Base-by-base conservation (phyloP, 2,888 invertebrate species). In the Peribatodes rhomboidaria region DNA sequence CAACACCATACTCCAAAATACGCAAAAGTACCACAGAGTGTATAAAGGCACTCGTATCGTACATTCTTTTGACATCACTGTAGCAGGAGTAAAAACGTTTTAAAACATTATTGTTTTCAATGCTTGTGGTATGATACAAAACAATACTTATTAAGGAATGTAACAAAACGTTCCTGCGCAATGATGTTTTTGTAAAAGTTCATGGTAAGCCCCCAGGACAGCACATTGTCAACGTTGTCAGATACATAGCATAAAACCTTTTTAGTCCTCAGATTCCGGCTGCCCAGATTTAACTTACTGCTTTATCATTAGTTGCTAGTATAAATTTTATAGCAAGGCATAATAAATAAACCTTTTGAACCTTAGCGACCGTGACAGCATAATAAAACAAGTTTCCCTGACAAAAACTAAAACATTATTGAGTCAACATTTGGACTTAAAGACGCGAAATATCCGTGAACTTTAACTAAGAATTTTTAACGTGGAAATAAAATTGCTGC, bases 381-480 rank as follows among this genome's bases (percentile, higher is more conserved):
- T 33, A 3, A 18, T 31, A 33, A 44, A 10, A 39, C n/a, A 41
- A 22, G 39, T 53, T 39, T 53, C 39, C 39, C 9, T 8, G 27
- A 39, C 20, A 39, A 53, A 33, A 44, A 55, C 31, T 22, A 54
- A 39, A 16, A 2, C n/a, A 53, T 22, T 39, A 22, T 20, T 37
- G 11, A 54, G 16, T 42, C 27, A 16, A 31, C 41, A 54, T 39
- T 31, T 31, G 16, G 16, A 20, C 35, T 50, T 33, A 18, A 6
- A 20, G n/a, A 33, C 35, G 33, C 20, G 9, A 44, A 42, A 44
- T 14, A 35, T 20, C 55, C 55, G n/a, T 55, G 55, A 55, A 55
- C n/a, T 58, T 37, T 42, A 54, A 27, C 16, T 53, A 14, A 35
- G 18, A 50, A 31, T 20, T 50, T 46, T 50, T 20, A 18, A 20